These are phyloP conservation scores for Zaprionus capensis DNA, from an alignment of 1,140 invertebrate genomes.

Conservation along the genomic window DNA sequence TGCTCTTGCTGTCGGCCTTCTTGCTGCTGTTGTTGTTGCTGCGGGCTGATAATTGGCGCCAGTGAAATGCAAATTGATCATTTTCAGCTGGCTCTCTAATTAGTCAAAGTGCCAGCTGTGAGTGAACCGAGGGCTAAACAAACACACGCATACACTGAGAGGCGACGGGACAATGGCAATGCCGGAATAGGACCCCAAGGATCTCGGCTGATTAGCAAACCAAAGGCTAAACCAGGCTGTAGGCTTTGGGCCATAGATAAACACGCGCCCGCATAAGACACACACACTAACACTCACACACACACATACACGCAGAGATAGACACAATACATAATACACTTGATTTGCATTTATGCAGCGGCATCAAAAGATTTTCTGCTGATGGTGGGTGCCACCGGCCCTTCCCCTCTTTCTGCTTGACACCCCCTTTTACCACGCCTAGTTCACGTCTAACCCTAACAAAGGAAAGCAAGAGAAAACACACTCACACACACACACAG, in stretches of 20 bases:
- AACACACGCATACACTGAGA: conserved; percentile 36
- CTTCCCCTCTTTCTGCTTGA: neutral
- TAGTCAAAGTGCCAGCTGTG: conserved; percentile 71
- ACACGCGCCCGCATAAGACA: conserved; percentile 63
- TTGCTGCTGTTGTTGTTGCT: conserved; percentile 25
- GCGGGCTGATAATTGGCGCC: conserved; percentile 68
- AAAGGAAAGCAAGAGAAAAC: neutral
- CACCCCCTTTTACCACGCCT: too few relatives aligned
- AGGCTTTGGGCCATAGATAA: conserved; percentile 64
- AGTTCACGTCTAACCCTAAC: neutral
- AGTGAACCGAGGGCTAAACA: conserved; percentile 64
- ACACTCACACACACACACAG: conserved; percentile 4
- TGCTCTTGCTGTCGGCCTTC: conserved; percentile 6
- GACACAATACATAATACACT: conserved; percentile 17
- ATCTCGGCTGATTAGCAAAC: conserved; percentile 68
- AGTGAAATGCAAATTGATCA: conserved; percentile 81
- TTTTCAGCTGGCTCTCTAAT: conserved; percentile 74
- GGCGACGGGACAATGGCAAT: conserved; percentile 12
- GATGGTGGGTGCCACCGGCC: conserved; percentile 1
- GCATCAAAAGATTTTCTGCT: conserved; percentile 56
- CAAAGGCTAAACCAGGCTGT: conserved; percentile 35
- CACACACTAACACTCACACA: conserved; percentile 3
- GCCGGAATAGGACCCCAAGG: conserved; percentile 20
- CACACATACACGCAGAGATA: conserved; percentile 10
- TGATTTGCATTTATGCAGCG: conserved; percentile 65